Base-by-base conservation (phyloP, 2,888 invertebrate species). In the Bellardia bayeri region DNA sequence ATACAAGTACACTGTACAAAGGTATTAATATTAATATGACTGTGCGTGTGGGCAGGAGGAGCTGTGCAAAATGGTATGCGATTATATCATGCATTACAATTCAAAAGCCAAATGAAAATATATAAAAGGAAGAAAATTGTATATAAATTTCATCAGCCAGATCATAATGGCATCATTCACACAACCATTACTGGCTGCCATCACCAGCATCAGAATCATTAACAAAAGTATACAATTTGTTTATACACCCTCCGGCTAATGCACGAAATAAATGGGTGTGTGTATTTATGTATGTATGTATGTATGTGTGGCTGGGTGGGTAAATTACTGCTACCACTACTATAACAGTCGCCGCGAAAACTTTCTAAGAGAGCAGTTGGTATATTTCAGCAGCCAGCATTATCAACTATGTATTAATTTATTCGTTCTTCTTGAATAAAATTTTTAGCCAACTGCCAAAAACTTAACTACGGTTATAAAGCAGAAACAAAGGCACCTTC, bases 381-480 rank as follows among this genome's bases (percentile, higher is more conserved):
- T 51, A 33, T 71, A 58, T 11, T 2, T 13, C 49, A 51, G 23
- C 1, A 61, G 37, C 14, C 71, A 64, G 30, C 45, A 64, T 23
- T 23, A 63, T 54, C 14, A 13, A 56, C 49, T 79, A 6, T 42
- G n/a, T n/a, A 54, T 66, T 49, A n/a, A 68, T 68, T 76, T 40
- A 30, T 66, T 58, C 8, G 40, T 42, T 61, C 5, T n/a, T 33
- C 33, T 75, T 2, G 5, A 64, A 58, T 58, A 72, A 3, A 40
- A 23, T 13, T 37, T 51, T 13, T 56, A 58, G 33, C 42, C n/a
- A 51, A 56, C 42, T 54, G 23, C 71, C 69, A 58, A 78, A 83
- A 92, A 91, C 91, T 91, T 91, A 92, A 92, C 91, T 91, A 90
- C 90, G 90, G 89, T 75, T 86, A 90, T 90, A 90, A 90, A 91